These are phyloP conservation scores for Scrobipalpa costella DNA, from an alignment of 2,888 invertebrate species.

Conservation along the genomic window DNA sequence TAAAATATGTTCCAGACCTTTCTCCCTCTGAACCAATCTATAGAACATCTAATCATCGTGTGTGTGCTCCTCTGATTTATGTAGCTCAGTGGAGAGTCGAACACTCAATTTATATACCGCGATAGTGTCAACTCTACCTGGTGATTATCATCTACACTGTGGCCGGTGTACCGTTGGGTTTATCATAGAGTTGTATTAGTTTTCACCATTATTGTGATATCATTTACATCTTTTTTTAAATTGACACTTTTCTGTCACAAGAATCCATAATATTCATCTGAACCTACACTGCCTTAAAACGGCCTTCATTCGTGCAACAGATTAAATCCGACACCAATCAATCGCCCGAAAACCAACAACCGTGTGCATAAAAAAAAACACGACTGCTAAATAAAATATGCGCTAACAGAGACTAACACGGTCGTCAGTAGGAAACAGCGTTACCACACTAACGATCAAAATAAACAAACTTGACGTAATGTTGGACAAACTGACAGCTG, in stretches of 20 bases:
- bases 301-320: too few relatives aligned
- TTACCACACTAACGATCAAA: not conserved
- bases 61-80: constrained; percentile 54
- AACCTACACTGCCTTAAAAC: too few relatives aligned
- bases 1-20: constrained; percentile 16
- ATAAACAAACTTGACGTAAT: constrained; percentile 22
- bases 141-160: constrained; percentile 53
- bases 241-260: too few relatives aligned
- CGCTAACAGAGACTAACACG: not conserved
- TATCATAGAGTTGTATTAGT: not conserved
- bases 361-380: not conserved
- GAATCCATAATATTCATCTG: too few relatives aligned
- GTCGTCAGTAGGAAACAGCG: not conserved
- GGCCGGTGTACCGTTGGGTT: constrained; percentile 28
- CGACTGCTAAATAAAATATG: not conserved
- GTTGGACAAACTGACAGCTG: constrained; percentile 20
- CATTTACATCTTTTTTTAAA: too few relatives aligned
- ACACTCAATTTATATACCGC: constrained; percentile 62
- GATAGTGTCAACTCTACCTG: constrained; percentile 63
- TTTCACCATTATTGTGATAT: not conserved
- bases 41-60: constrained; percentile 25
- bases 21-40: constrained; percentile 22
- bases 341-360: not conserved
- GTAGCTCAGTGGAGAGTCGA: constrained; percentile 49
- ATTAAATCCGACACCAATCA: not conserved